A percentile compares a stretch with the other conserved stretches of the same genome.
These are phyloP conservation scores for Homalodisca vitripennis DNA, from an alignment of 1,140 invertebrate species.

Conservation along the genomic window DNA sequence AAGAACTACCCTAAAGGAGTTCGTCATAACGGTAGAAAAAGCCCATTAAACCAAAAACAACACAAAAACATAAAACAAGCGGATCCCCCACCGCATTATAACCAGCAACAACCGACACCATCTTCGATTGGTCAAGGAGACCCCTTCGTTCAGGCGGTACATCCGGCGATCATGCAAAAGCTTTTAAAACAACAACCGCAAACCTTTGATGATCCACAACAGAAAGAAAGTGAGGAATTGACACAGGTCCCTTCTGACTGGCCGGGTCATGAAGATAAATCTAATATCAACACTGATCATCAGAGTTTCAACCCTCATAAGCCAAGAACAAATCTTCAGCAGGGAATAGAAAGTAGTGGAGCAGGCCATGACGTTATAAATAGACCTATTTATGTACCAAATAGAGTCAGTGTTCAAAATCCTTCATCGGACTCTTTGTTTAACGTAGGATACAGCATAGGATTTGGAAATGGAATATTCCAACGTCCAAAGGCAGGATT, in stretches of 20 bases:
- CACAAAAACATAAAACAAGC: background rate
- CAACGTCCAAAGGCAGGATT: slow-evolving; percentile 23
- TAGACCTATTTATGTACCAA: slow-evolving; percentile 15
- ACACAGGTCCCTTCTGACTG: background rate
- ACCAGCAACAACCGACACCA: background rate
- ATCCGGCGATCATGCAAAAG: slow-evolving; percentile 26
- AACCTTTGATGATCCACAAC: slow-evolving; percentile 15
- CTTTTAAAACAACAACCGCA: slow-evolving; percentile 25
- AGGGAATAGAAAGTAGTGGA: background rate
- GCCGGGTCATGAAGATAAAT: background rate
- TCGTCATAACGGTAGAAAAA: background rate
- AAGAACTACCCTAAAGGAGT: background rate
- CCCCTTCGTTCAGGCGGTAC: slow-evolving; percentile 4
- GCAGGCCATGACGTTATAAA: background rate
- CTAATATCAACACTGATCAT: too few species aligned
- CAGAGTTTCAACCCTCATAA: too few species aligned
- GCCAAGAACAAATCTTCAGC: background rate
- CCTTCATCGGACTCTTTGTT: slow-evolving; percentile 24
- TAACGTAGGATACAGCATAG: slow-evolving; percentile 38
- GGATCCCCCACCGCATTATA: background rate
- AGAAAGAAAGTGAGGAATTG: background rate
- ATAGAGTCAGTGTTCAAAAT: slow-evolving; percentile 8
- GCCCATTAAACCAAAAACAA: background rate
- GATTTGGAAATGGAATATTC: slow-evolving; percentile 30
- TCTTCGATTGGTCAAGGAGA: background rate